Conservation (phyloP, 1,140 invertebrate species). For the Neoseiulus cucumeris region DNA sequence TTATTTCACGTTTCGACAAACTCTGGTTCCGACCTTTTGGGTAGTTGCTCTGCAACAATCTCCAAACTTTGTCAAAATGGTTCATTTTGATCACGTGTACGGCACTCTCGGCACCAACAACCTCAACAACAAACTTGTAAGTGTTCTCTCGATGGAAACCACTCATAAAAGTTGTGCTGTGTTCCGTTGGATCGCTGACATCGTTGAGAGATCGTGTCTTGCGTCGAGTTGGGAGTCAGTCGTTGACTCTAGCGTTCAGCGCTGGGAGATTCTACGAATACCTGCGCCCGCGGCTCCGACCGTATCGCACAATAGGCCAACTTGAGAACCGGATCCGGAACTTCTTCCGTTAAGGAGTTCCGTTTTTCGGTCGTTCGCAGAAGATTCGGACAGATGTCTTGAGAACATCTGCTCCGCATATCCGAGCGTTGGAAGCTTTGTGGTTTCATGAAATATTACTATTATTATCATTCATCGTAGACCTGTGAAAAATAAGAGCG, state of each 20-base stretch:
- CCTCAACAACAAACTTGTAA: background rate
- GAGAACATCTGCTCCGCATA: background rate
- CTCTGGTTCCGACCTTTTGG: background rate
- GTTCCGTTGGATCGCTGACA: background rate
- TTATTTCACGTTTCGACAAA: background rate
- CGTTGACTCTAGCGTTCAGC: background rate
- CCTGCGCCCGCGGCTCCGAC: background rate
- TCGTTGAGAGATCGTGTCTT: background rate
- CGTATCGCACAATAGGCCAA: background rate
- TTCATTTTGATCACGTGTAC: slow-evolving; percentile 3
- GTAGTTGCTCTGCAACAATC: background rate
- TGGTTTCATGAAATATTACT: background rate
- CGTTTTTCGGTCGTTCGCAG: background rate
- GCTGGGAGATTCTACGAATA: background rate
- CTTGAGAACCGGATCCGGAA: background rate
- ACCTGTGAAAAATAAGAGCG: background rate
- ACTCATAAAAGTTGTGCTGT: no score
- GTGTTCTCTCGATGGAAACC: background rate
- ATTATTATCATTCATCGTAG: background rate
- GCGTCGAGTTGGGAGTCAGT: background rate
- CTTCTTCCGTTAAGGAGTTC: background rate
- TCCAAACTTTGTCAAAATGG: background rate
- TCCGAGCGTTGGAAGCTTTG: background rate
- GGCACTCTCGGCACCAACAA: background rate
- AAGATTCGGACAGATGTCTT: background rate